Evolutionary conservation across 2,797 vertebrate species (phyloP).

Genomic region (Anolis apletophallus): DNA sequence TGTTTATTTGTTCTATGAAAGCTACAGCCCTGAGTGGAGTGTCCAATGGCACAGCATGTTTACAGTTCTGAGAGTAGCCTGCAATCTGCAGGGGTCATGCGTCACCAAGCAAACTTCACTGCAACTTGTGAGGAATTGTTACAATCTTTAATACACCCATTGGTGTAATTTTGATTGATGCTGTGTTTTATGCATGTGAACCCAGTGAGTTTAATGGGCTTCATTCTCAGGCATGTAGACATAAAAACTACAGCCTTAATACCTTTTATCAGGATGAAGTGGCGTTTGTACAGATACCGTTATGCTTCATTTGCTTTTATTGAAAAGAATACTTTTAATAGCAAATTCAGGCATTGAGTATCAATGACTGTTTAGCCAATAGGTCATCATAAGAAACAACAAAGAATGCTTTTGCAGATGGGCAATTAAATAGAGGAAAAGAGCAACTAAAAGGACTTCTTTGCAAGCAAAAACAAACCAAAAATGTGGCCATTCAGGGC

Average conservation of each 20-base stretch:
- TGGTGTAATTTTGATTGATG: neutral
- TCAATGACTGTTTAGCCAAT: neutral
- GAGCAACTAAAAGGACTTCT: too few species aligned
- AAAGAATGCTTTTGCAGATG: neutral
- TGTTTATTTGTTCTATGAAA: neutral
- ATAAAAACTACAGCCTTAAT: neutral
- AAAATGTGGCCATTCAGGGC: neutral
- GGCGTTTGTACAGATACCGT: neutral
- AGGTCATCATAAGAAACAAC: neutral
- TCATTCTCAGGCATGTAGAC: neutral
- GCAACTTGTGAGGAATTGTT: neutral
- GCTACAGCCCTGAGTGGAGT: slow-evolving; percentile 20
- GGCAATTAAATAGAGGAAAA: too few species aligned
- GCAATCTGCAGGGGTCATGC: too few species aligned
- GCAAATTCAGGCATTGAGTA: neutral
- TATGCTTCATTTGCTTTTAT: neutral
- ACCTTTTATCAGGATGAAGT: neutral
- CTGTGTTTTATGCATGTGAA: neutral
- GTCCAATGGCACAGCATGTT: slow-evolving; percentile 15
- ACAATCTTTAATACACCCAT: neutral
- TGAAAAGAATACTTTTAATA: neutral
- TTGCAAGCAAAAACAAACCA: neutral
- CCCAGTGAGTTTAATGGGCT: neutral
- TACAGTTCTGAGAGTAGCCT: neutral
- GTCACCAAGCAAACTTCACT: neutral